phyloP scores from a whole-genome alignment of 1,140 invertebrate genomes.

The Cydia strobilella region DNA sequence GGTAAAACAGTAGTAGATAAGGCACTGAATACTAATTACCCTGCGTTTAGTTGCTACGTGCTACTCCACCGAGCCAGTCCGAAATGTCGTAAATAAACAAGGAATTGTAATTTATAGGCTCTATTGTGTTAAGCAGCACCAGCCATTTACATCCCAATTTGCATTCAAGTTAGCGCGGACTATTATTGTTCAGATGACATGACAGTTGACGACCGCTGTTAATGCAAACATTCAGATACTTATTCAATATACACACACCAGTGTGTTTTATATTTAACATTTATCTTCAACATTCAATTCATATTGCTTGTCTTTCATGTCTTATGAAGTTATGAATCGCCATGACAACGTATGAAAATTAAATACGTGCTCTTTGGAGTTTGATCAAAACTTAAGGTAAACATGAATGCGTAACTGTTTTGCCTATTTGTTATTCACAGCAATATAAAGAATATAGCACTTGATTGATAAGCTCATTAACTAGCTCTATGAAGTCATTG shows the following conservation, averaged over 20 bases:
- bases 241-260: background rate
- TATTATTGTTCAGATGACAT: constrained; percentile 15
- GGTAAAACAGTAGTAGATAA: no score
- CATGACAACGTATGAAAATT: no score
- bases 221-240: background rate
- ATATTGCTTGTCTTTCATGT: no score
- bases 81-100: background rate
- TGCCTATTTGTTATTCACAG: no score
- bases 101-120: background rate
- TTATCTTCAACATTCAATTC: no score
- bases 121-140: background rate
- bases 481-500: no score
- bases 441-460: no score
- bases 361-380: no score
- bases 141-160: background rate
- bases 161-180: background rate
- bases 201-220: background rate
- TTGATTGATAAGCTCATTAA: no score
- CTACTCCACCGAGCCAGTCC: background rate
- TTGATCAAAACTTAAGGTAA: no score
- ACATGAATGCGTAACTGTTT: no score
- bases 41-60: constrained; percentile 19
- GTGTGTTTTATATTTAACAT: background rate
- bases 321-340: no score
- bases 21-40: constrained; percentile 17